A percentile compares a stretch with the other conserved stretches of the same genome.
Conservation (phyloP, 2,797 vertebrate species). For the Clarias pachynema region DNA sequence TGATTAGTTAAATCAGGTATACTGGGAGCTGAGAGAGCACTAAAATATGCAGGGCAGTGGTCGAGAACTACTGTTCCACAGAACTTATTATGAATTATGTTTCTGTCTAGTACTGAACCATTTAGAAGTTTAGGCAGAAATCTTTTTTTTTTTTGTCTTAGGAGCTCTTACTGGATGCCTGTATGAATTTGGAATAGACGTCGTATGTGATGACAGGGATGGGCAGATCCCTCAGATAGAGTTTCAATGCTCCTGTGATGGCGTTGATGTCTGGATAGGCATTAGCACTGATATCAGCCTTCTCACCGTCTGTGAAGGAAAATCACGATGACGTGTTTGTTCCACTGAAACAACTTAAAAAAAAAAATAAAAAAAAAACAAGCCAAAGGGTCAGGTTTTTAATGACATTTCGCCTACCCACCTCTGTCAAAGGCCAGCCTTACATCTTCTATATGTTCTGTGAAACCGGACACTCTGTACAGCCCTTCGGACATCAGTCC, state of each 20-base stretch:
- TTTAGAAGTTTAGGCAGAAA: not conserved
- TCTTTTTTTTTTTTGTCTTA: not conserved
- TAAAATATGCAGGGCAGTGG: too few species aligned
- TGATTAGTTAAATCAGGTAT: too few species aligned
- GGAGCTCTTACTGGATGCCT: constrained; percentile 90
- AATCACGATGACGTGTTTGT: constrained; percentile 21
- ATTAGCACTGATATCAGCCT: constrained; percentile 90
- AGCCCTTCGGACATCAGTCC: constrained; percentile 95
- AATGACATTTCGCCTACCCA: constrained; percentile 64
- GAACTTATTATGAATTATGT: too few species aligned
- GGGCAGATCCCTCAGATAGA: constrained; percentile 97
- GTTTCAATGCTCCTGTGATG: constrained; percentile 95
- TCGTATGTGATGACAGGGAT: constrained; percentile 97
- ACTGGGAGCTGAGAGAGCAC: too few species aligned
- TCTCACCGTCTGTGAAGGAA: constrained; percentile 88
- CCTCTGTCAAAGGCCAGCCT: constrained; percentile 95
- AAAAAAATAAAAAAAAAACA: too few species aligned
- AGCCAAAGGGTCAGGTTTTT: not conserved
- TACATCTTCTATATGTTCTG: constrained; percentile 95
- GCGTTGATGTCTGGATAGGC: constrained; percentile 97
- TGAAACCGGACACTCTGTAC: constrained; percentile 96
- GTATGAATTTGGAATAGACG: constrained; percentile 95
- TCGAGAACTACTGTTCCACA: too few species aligned
- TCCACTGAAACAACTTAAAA: not conserved
- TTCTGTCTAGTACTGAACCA: not conserved